Evolutionary conservation across 2,113 vertebrate species (phyloP).

Genomic region (Xenus cinereus): DNA sequence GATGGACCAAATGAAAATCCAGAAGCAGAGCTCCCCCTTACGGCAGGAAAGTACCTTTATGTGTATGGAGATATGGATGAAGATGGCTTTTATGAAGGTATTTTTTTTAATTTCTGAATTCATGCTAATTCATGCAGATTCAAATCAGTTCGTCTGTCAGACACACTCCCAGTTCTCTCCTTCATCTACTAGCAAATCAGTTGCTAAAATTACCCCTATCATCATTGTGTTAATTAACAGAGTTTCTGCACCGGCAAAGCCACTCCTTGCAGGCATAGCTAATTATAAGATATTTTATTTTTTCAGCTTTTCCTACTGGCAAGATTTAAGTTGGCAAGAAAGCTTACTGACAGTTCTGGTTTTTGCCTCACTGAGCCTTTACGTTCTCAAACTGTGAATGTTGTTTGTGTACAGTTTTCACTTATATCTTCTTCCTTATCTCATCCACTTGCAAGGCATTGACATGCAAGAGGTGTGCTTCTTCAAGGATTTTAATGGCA

Average conservation of each 20-base stretch:
- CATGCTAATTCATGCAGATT: background rate
- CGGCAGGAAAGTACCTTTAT: constrained; percentile 96
- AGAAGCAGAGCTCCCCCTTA: constrained; percentile 95
- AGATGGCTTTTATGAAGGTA: constrained; percentile 98
- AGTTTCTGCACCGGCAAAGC: constrained; percentile 25
- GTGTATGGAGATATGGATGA: constrained; percentile 98
- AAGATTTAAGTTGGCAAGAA: background rate
- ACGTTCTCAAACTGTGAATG: background rate
- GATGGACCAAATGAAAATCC: constrained; percentile 98
- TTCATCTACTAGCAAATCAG: background rate
- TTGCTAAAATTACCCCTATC: constrained; percentile 27
- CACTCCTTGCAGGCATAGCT: background rate
- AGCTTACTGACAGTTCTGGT: background rate
- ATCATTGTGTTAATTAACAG: constrained; percentile 29
- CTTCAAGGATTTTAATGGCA: background rate
- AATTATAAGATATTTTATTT: constrained; percentile 21
- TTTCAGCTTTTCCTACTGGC: constrained; percentile 20
- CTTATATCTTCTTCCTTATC: background rate
- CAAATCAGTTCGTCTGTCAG: background rate
- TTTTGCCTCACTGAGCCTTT: background rate
- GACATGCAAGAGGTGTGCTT: accelerated
- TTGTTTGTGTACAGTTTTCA: background rate
- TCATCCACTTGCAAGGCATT: background rate
- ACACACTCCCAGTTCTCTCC: background rate
- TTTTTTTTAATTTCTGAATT: background rate